Evolutionary conservation across 2,113 vertebrate genomes (phyloP).

Genomic region (Proteles cristata): DNA sequence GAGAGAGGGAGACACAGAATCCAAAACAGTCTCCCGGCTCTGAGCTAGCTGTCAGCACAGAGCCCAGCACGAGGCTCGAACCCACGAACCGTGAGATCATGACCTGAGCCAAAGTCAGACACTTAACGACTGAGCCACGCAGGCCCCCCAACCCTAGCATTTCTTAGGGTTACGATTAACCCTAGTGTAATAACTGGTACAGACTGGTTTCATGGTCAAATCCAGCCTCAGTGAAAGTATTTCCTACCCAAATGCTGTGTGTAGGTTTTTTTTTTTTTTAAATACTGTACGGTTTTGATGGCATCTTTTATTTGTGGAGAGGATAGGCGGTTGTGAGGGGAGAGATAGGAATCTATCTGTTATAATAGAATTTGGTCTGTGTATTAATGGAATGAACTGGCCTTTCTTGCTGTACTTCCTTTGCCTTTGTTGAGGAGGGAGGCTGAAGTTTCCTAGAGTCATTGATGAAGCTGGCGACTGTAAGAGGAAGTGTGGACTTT

Average conservation of each 20-base stretch:
- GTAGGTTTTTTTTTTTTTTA: background rate
- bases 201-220: background rate
- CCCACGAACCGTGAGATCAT: too few species aligned
- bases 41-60: too few species aligned
- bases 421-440: conserved; percentile 48
- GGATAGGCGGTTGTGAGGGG: background rate
- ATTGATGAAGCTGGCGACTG: background rate
- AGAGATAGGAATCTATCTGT: background rate
- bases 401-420: conserved; percentile 47
- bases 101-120: too few species aligned
- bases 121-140: too few species aligned
- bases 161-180: background rate
- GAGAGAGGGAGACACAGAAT: too few species aligned
- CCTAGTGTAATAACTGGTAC: background rate
- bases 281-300: background rate
- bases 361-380: conserved; percentile 14
- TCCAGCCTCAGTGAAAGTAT: background rate
- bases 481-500: conserved; percentile 44
- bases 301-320: background rate
- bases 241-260: background rate
- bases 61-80: too few species aligned
- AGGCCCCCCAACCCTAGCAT: background rate
- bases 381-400: conserved; percentile 12
- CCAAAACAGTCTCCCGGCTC: too few species aligned
- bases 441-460: conserved; percentile 30